These are phyloP conservation scores for Thysanoteuthis rhombus DNA, from an alignment of 2,888 invertebrate species.

Conservation along the genomic window DNA sequence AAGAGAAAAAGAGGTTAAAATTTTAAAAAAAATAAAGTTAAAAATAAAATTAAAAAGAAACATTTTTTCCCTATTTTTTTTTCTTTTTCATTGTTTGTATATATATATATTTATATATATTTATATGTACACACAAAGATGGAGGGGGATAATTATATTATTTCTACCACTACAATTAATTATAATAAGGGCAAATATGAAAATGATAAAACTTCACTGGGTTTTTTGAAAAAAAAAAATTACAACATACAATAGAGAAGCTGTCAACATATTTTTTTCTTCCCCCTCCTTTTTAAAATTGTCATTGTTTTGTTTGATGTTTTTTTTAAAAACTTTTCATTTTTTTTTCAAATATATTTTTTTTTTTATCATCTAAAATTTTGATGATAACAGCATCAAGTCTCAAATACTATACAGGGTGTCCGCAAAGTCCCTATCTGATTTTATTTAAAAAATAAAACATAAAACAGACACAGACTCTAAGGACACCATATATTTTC, in stretches of 20 bases:
- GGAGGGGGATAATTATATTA: not conserved
- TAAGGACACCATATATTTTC: no score
- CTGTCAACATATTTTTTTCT: not conserved
- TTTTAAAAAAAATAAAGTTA: not conserved
- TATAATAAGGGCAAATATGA: not conserved
- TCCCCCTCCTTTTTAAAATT: not conserved
- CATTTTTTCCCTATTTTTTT: not conserved
- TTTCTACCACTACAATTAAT: not conserved
- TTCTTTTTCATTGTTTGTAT: not conserved
- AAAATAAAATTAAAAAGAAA: not conserved
- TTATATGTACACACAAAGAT: not conserved
- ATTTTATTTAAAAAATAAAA: no score
- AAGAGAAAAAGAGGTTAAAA: not conserved
- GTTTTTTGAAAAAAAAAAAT: not conserved
- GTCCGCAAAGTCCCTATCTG: no score
- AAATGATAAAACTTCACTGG: not conserved
- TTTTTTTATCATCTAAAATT: not conserved
- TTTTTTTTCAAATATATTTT: not conserved
- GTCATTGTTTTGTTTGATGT: not conserved
- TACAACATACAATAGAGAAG: no score
- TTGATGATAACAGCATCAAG: not conserved
- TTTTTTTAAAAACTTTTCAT: no score
- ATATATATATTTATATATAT: slow-evolving; percentile 12
- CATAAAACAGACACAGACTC: no score
- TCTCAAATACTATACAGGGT: no score